Base-by-base conservation (phyloP, 2,888 invertebrate species). In the Lasioglossum malachurum region DNA sequence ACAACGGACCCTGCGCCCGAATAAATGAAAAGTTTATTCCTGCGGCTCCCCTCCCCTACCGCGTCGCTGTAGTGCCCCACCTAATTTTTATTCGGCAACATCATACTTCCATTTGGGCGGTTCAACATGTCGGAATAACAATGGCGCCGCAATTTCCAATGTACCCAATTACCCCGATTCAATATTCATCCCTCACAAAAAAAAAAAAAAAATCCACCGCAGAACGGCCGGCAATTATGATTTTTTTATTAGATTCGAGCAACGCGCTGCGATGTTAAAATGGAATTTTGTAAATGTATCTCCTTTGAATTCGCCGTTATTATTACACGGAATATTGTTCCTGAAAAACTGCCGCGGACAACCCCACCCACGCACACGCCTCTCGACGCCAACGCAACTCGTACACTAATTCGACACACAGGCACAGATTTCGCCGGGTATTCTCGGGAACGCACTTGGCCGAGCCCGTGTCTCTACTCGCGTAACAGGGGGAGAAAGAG, bases 1-100 rank as follows among this genome's bases (percentile, higher is more conserved):
- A 41, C 41, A 38, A 38, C 41, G 71, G 27, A 19, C 3, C 35
- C 46, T 3, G 35, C 44, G 35, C 8, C 12, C 31, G n/a, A 69
- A 77, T 38, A 60, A 78, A 82, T 78, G 49, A 73, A 72, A 60
- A 64, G 16, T 78, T 46, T 60, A 82, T 53, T 73, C 49, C 60
- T 27, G 23, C 23, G 1, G 10, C 27, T 2, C 7, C 14, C 27
- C 14, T 0, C 27, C 60, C 14, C 12, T 1, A 0, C 46, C 46
- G 5, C 14, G 4, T 27, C 27, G 27, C 2, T 27, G 4, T 5
- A 14, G 16, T 5, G 14, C 23, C 27, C 46, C 60, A 57, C 57
- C 35, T 78, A 78, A 82, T 78, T 78, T 77, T 35, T 74, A 23
- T 69, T 67, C 31, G n/a, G 44, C 31, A 35, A 75, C 53, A 19